These are phyloP conservation scores for Coleophora flavipennella DNA, from an alignment of 2,888 invertebrate genomes.

Conservation along the genomic window DNA sequence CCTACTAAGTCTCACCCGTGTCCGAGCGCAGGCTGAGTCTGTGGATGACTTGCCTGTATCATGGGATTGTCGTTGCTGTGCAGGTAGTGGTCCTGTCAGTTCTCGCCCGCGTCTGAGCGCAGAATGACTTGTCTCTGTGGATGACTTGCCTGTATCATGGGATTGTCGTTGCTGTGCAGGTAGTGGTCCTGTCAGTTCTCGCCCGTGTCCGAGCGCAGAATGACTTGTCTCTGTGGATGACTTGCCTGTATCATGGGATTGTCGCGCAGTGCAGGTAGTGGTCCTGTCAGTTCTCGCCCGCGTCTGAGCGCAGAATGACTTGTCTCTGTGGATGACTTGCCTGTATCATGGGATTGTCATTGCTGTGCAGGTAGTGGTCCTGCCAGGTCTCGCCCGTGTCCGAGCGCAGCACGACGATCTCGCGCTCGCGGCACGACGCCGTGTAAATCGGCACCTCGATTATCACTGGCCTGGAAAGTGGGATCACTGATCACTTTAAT, in stretches of 20 bases:
- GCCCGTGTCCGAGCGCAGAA: conserved; percentile 96
- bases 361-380: conserved; percentile 83
- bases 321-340: conserved; percentile 27
- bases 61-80: conserved; percentile 72
- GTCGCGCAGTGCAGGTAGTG: conserved; percentile 78
- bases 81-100: conserved; percentile 94
- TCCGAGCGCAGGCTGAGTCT: conserved; percentile 96
- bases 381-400: conserved; percentile 99
- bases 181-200: conserved; percentile 98
- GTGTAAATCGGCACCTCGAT: conserved; percentile 99
- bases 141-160: conserved; percentile 67
- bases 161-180: conserved; percentile 71
- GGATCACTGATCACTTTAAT: too few species aligned
- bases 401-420: conserved; percentile 95
- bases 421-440: conserved; percentile 93
- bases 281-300: conserved; percentile 98
- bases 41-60: conserved; percentile 65
- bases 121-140: too few species aligned
- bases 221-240: too few species aligned
- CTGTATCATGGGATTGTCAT: conserved; percentile 73
- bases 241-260: conserved; percentile 71
- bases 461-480: conserved; percentile 87
- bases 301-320: conserved; percentile 91
- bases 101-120: conserved; percentile 97
- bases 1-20: conserved; percentile 98